Conservation (phyloP, 2,113 vertebrate genomes). For the Pygoscelis adeliae region DNA sequence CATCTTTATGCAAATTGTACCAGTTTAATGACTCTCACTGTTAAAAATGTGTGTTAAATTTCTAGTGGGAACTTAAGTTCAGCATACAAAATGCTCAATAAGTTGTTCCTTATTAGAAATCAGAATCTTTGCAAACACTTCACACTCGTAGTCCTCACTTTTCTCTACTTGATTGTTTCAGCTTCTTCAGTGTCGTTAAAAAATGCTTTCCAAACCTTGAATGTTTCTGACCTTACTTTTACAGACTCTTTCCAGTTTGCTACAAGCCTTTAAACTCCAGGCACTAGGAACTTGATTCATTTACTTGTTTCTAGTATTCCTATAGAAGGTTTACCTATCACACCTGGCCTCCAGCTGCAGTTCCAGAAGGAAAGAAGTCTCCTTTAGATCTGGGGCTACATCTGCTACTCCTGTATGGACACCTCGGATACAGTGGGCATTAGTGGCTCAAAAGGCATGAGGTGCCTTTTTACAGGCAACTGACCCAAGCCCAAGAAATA, state of each 20-base stretch:
- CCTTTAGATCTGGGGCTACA: background rate
- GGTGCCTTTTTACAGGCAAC: background rate
- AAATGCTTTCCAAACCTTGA: background rate
- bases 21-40: background rate
- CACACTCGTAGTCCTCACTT: background rate
- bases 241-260: background rate
- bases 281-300: background rate
- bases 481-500: background rate
- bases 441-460: background rate
- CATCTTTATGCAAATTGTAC: background rate
- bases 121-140: background rate
- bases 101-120: background rate
- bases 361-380: background rate
- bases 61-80: background rate
- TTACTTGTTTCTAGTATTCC: background rate
- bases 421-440: background rate
- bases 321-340: background rate
- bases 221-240: background rate
- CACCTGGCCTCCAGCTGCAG: background rate
- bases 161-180: background rate
- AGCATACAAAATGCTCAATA: background rate
- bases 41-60: background rate
- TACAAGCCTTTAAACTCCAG: background rate
- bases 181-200: background rate
- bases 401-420: background rate